A percentile compares a stretch with the other conserved stretches of the same genome.
These are phyloP conservation scores for Antrozous pallidus DNA, from an alignment of 2,797 vertebrate genomes.

Conservation along the genomic window DNA sequence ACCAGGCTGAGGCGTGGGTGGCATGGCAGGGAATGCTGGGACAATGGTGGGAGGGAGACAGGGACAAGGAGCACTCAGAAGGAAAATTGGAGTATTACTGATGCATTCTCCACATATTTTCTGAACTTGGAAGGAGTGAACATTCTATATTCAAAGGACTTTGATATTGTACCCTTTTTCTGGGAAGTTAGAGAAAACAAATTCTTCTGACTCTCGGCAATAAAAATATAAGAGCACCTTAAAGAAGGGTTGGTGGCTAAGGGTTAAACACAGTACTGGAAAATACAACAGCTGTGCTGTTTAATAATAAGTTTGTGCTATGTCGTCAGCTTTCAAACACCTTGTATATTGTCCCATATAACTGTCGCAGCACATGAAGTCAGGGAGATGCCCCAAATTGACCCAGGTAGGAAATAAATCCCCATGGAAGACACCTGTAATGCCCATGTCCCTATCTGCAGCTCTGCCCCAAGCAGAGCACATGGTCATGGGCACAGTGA, in stretches of 20 bases:
- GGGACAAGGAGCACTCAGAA: neutral
- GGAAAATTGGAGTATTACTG: neutral
- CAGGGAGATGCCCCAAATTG: neutral
- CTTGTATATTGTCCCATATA: no score
- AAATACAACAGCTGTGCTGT: neutral
- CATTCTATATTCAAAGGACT: neutral
- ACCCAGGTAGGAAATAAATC: neutral
- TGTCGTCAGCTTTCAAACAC: neutral
- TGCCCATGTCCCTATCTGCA: neutral
- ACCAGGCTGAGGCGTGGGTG: neutral
- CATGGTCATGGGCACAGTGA: neutral
- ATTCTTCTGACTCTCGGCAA: neutral
- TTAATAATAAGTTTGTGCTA: neutral
- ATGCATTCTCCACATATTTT: neutral
- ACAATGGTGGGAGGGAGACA: neutral
- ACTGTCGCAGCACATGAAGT: neutral
- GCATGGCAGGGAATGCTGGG: neutral
- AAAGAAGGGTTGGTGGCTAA: neutral
- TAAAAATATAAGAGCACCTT: neutral
- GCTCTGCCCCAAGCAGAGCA: no score
- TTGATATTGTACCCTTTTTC: neutral
- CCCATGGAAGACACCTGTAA: neutral
- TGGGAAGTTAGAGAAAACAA: constrained; percentile 1
- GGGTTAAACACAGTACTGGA: neutral
- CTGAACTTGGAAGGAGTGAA: neutral